These are phyloP conservation scores for Exocentrus adspersus DNA, from an alignment of 2,888 invertebrate species.

Conservation along the genomic window DNA sequence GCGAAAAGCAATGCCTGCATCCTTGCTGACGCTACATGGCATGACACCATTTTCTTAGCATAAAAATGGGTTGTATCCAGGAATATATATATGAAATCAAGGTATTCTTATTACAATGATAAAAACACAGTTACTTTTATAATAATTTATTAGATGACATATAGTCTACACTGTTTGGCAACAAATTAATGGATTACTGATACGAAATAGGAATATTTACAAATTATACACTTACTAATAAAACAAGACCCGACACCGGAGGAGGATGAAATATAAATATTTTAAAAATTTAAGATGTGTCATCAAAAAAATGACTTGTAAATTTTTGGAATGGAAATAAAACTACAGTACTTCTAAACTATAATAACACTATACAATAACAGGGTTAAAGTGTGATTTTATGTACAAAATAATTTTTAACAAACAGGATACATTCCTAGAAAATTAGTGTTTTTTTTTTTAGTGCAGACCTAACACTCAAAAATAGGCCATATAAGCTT, in stretches of 20 bases:
- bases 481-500: conserved; percentile 49
- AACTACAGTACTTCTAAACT: conserved; percentile 50
- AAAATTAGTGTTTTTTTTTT: conserved; percentile 48
- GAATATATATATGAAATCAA: too few relatives aligned
- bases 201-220: conserved; percentile 35
- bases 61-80: too few relatives aligned
- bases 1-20: too few relatives aligned
- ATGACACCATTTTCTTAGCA: too few relatives aligned
- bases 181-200: conserved; percentile 33
- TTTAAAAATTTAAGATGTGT: conserved; percentile 15
- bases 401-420: conserved; percentile 51
- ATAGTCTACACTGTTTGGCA: conserved; percentile 43
- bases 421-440: conserved; percentile 49
- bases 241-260: conserved; percentile 41
- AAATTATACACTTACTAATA: conserved; percentile 30
- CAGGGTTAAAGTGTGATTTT: conserved; percentile 43
- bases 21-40: too few relatives aligned
- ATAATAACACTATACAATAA: conserved; percentile 51
- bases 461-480: conserved; percentile 49
- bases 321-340: conserved; percentile 28
- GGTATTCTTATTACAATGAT: not conserved
- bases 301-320: conserved; percentile 11
- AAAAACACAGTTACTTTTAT: conserved; percentile 3
- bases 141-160: conserved; percentile 41
- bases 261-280: conserved; percentile 20